phyloP scores from a whole-genome alignment of 2,888 invertebrate genomes.

The Thysanoteuthis rhombus region DNA sequence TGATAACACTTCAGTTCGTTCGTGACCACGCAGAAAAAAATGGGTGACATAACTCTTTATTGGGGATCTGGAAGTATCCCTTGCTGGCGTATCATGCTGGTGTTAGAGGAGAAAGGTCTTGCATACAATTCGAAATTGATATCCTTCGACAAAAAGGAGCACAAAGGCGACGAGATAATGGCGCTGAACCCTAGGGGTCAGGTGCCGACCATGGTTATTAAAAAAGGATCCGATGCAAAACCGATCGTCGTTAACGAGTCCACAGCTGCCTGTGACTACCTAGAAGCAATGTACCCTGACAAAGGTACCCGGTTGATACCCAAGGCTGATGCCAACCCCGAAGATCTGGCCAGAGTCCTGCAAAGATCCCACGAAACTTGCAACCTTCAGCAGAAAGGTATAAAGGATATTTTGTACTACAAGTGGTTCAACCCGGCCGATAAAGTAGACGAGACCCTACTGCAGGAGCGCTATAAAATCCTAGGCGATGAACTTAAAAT shows the following conservation, averaged over 20 bases:
- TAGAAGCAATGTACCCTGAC: conserved; percentile 46
- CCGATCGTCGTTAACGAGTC: conserved; percentile 57
- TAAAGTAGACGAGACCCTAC: neutral
- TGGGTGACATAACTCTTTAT: conserved; percentile 40
- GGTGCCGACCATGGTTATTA: conserved; percentile 56
- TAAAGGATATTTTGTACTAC: conserved; percentile 28
- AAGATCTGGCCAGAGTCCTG: conserved; percentile 40
- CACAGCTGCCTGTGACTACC: conserved; percentile 48
- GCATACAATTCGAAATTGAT: conserved; percentile 45
- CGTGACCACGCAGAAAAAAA: neutral
- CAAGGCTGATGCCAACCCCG: conserved; percentile 32
- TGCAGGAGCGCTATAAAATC: neutral
- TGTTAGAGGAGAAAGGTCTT: conserved; percentile 54
- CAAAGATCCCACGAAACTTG: conserved; percentile 46
- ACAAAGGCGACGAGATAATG: conserved; percentile 49
- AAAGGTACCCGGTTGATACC: conserved; percentile 44
- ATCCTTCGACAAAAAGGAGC: conserved; percentile 52
- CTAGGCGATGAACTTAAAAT: conserved; percentile 19
- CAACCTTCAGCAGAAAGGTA: conserved; percentile 18
- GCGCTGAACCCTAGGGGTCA: conserved; percentile 56
- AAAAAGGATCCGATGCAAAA: conserved; percentile 37
- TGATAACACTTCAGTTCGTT: too few species aligned
- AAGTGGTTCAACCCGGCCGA: neutral
- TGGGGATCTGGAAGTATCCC: conserved; percentile 60
- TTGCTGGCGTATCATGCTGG: conserved; percentile 53